Evolutionary conservation across 2,888 invertebrate species (phyloP).

Genomic region (Carabus problematicus): DNA sequence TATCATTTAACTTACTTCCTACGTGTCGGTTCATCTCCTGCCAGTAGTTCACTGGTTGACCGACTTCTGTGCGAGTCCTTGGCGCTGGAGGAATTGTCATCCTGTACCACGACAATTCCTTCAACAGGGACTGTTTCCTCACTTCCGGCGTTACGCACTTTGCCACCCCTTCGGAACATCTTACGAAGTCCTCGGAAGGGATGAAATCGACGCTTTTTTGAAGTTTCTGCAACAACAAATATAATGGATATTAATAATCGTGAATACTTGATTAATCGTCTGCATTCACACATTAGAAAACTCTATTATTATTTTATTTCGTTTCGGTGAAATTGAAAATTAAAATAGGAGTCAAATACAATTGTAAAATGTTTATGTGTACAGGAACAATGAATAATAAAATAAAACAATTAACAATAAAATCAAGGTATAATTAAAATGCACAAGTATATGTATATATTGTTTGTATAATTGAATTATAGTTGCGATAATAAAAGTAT

Average conservation of each 20-base stretch:
- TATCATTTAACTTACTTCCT: constrained; percentile 61
- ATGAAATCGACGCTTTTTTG: constrained; percentile 69
- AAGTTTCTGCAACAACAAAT: constrained; percentile 55
- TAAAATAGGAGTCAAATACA: background rate
- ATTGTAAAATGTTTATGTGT: no score
- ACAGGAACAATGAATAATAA: no score
- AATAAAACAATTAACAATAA: no score
- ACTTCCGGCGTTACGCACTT: constrained; percentile 47
- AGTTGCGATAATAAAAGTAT: no score
- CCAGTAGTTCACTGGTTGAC: constrained; percentile 72
- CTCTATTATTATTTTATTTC: constrained; percentile 2
- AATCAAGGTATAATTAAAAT: no score
- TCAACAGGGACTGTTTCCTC: constrained; percentile 50
- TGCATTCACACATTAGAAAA: background rate
- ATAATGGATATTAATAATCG: background rate
- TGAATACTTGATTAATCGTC: constrained; percentile 1
- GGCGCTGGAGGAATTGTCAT: constrained; percentile 59
- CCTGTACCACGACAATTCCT: constrained; percentile 57
- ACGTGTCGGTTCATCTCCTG: constrained; percentile 65
- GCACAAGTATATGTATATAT: no score
- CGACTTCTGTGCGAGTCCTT: constrained; percentile 55
- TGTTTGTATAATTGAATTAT: no score
- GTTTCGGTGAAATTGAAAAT: constrained; percentile 4
- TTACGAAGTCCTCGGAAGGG: constrained; percentile 71
- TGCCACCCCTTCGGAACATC: constrained; percentile 67